A percentile compares a stretch with the other conserved stretches of the same genome.
These are phyloP conservation scores for Branchinecta lynchi DNA, from an alignment of 1,140 invertebrate genomes.

Conservation along the genomic window DNA sequence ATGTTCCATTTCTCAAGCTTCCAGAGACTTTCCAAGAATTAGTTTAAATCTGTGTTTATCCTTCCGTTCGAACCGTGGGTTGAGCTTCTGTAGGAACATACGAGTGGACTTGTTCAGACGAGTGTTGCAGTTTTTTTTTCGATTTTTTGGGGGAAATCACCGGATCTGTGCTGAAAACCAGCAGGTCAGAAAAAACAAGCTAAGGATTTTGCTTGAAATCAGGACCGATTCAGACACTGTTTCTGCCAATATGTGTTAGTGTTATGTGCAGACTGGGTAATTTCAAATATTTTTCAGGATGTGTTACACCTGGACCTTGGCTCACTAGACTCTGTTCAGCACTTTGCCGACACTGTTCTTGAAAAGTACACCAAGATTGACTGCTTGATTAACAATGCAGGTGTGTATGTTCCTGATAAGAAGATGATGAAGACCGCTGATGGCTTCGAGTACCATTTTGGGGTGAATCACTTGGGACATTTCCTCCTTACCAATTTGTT, in stretches of 20 bases:
- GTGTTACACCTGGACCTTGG: conserved; percentile 53
- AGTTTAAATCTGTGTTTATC: no score
- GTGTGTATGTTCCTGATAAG: conserved; percentile 40
- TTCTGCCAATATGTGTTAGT: neutral
- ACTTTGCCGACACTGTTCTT: conserved; percentile 48
- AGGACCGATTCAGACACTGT: neutral
- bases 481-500: conserved; percentile 68
- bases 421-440: conserved; percentile 46
- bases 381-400: conserved; percentile 61
- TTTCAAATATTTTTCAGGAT: conserved; percentile 35
- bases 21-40: no score
- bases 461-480: conserved; percentile 62
- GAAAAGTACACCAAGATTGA: conserved; percentile 44
- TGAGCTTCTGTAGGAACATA: no score
- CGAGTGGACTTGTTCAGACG: no score
- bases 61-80: no score
- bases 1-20: no score
- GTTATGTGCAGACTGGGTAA: neutral
- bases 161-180: no score
- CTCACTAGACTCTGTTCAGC: conserved; percentile 49
- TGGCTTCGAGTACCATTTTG: conserved; percentile 67
- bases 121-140: no score
- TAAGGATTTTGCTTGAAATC: no score
- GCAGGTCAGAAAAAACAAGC: no score
- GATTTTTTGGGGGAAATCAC: no score